phyloP scores from a whole-genome alignment of 2,888 invertebrate species.

The Rhagophthalmus giganteus region DNA sequence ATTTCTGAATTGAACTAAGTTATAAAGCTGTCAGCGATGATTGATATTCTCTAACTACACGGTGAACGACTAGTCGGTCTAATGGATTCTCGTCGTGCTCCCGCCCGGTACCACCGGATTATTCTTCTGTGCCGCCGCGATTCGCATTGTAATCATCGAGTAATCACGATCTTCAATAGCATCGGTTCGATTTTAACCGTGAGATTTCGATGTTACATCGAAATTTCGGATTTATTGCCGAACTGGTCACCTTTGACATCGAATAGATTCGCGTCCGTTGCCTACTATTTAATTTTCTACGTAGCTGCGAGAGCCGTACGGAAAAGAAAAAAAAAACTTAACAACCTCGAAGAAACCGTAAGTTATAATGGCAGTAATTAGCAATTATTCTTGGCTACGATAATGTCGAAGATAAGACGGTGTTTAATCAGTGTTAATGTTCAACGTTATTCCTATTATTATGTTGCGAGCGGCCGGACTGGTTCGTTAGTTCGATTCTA shows the following conservation, averaged over 20 bases:
- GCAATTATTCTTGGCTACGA: conserved; percentile 22
- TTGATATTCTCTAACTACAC: conserved; percentile 48
- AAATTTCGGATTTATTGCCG: background rate
- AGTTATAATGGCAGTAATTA: conserved; percentile 24
- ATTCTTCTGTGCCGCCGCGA: conserved; percentile 27
- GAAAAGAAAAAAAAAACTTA: background rate
- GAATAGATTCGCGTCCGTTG: no score
- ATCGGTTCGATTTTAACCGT: conserved; percentile 21
- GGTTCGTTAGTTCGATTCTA: conserved; percentile 27
- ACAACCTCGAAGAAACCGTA: conserved; percentile 13
- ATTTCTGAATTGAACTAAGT: conserved; percentile 48
- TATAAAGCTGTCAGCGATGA: conserved; percentile 50
- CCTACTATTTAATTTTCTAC: background rate
- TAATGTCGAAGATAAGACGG: conserved; percentile 20
- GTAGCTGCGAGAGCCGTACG: no score
- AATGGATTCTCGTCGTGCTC: conserved; percentile 14
- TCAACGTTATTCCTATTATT: conserved; percentile 27
- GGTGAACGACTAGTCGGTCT: conserved; percentile 33
- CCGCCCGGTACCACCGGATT: conserved; percentile 5
- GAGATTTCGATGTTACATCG: conserved; percentile 15
- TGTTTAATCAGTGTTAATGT: conserved; percentile 30
- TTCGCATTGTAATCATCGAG: conserved; percentile 44
- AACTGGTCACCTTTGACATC: background rate
- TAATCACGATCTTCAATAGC: conserved; percentile 39
- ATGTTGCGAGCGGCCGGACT: conserved; percentile 23